These are phyloP conservation scores for Puntigrus tetrazona DNA, from an alignment of 2,113 vertebrate species.

Conservation along the genomic window DNA sequence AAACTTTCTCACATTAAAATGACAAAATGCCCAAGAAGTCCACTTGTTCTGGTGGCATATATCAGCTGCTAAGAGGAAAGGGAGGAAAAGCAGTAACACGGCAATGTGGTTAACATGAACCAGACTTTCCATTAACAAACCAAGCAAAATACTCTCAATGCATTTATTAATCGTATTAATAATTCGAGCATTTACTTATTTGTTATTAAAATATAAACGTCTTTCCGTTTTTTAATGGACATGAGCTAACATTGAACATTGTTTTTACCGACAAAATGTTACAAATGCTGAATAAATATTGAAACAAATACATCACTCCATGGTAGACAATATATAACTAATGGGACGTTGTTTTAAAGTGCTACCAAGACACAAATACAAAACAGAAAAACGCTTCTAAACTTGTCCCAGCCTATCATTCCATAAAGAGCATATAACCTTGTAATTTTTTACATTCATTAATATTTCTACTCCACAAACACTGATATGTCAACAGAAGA, in stretches of 20 bases:
- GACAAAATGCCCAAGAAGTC: background rate
- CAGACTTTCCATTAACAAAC: background rate
- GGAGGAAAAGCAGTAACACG: background rate
- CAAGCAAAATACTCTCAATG: background rate
- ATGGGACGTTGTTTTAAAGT: background rate
- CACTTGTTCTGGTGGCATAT: background rate
- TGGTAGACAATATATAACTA: background rate
- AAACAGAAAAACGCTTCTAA: background rate
- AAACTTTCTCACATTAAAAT: background rate
- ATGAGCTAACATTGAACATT: background rate
- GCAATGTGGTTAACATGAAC: background rate
- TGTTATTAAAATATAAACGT: background rate
- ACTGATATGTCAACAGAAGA: background rate
- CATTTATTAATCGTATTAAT: background rate
- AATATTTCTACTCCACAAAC: background rate
- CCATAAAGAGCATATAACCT: background rate
- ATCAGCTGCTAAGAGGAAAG: background rate
- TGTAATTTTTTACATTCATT: background rate
- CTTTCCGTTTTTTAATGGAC: background rate
- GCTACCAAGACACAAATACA: too few relatives aligned
- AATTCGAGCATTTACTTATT: background rate
- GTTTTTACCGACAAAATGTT: background rate
- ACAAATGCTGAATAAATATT: background rate
- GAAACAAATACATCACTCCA: background rate
- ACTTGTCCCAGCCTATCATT: background rate